phyloP scores from a whole-genome alignment of 1,140 invertebrate genomes.

The Drosophila lacteicornis region DNA sequence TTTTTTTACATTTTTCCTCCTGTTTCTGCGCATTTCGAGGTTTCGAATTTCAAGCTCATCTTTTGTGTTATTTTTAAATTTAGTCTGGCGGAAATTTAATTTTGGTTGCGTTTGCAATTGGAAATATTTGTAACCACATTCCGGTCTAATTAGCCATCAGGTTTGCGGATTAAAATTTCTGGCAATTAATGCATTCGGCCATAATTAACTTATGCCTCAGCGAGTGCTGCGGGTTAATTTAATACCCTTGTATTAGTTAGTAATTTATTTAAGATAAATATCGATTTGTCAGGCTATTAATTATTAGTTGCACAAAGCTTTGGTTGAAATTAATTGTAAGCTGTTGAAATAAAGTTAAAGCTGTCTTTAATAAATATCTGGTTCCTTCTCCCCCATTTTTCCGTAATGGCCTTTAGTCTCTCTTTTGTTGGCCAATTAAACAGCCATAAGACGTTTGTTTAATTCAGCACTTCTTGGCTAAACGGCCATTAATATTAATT shows the following conservation, averaged over 20 bases:
- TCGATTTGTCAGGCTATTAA: not conserved
- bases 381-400: too few relatives aligned
- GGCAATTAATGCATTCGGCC: conserved; percentile 1
- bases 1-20: conserved; percentile 11
- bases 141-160: conserved; percentile 28
- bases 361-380: not conserved
- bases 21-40: conserved; percentile 8
- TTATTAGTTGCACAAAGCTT: too few relatives aligned
- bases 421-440: conserved; percentile 36
- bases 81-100: conserved; percentile 13
- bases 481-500: conserved; percentile 76
- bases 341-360: not conserved
- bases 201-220: conserved; percentile 13
- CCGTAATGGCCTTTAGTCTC: not conserved
- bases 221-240: not conserved
- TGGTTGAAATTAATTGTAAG: too few relatives aligned
- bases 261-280: not conserved
- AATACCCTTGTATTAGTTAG: not conserved
- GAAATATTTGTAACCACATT: not conserved
- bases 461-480: conserved; percentile 61
- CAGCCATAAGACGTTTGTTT: conserved; percentile 37
- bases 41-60: conserved; percentile 52
- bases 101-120: not conserved
- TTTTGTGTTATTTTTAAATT: conserved; percentile 29
- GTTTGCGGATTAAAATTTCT: not conserved